Evolutionary conservation across 1,140 invertebrate genomes (phyloP).

Genomic region (Brachionus manjavacas): DNA sequence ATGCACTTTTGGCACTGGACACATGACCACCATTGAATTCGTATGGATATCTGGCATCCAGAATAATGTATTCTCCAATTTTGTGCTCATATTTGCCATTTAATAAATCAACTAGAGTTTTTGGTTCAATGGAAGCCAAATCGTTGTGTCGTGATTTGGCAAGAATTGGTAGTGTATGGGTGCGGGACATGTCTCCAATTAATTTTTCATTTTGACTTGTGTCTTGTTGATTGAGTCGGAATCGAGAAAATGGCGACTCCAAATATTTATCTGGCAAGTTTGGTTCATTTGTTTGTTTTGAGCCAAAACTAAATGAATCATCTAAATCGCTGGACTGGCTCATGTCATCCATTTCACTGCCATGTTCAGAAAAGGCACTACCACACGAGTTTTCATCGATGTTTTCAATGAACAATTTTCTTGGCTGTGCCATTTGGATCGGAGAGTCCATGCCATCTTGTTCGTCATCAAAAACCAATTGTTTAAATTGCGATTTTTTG

Average conservation of each 20-base stretch:
- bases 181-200: constrained; percentile 7
- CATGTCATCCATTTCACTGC: neutral
- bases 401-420: neutral
- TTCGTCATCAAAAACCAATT: neutral
- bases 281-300: neutral
- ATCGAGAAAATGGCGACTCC: neutral
- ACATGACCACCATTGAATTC: constrained; percentile 96
- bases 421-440: neutral
- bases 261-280: neutral
- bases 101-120: constrained; percentile 3
- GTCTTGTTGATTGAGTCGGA: neutral
- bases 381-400: constrained; percentile 6
- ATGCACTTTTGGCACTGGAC: constrained; percentile 71
- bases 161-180: constrained; percentile 3
- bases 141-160: neutral
- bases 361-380: neutral
- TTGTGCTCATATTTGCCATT: neutral
- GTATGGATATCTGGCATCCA: constrained; percentile 79
- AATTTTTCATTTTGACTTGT: neutral
- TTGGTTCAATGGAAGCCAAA: constrained; percentile 8
- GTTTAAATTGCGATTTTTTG: neutral
- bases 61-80: constrained; percentile 47
- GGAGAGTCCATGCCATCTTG: neutral
- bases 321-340: neutral
- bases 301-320: neutral